Conservation (phyloP, 1,140 invertebrate species). For the Antheraea mylitta region DNA sequence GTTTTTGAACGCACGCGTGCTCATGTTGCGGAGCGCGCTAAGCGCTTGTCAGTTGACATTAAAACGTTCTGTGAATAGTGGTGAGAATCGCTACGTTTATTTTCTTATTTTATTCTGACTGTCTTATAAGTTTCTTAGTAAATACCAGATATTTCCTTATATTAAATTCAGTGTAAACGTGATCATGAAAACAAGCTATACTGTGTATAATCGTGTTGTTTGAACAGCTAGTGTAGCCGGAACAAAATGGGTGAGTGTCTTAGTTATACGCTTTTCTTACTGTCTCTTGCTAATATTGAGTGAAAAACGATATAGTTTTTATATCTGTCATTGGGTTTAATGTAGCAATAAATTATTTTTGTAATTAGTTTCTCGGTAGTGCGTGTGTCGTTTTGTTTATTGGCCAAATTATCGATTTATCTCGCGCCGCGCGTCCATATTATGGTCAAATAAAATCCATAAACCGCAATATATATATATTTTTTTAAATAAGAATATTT, state of each 20-base stretch:
- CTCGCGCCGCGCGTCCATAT: slow-evolving; percentile 49
- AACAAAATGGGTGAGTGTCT: slow-evolving; percentile 67
- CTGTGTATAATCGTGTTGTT: slow-evolving; percentile 34
- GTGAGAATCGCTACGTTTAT: slow-evolving; percentile 28
- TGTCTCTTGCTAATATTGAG: slow-evolving; percentile 12
- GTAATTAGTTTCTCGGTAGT: slow-evolving; percentile 21
- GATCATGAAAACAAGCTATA: slow-evolving; percentile 49
- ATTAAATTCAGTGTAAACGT: slow-evolving; percentile 43
- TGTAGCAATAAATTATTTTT: slow-evolving; percentile 11
- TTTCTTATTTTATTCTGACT: slow-evolving; percentile 17
- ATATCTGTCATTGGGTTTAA: neutral
- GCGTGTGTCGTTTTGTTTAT: slow-evolving; percentile 29
- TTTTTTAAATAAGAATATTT: no score
- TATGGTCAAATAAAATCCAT: slow-evolving; percentile 25
- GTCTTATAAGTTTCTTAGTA: slow-evolving; percentile 17
- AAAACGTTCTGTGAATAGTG: slow-evolving; percentile 28
- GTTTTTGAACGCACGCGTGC: slow-evolving; percentile 54
- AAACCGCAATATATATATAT: no score
- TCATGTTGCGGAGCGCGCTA: slow-evolving; percentile 31
- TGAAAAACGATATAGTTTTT: neutral
- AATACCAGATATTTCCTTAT: slow-evolving; percentile 38
- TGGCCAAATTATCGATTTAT: slow-evolving; percentile 72
- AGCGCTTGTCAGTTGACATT: neutral
- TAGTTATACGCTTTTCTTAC: slow-evolving; percentile 36
- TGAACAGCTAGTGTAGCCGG: slow-evolving; percentile 25